Conservation (phyloP, 2,888 invertebrate genomes). For the Diarsia brunnea region DNA sequence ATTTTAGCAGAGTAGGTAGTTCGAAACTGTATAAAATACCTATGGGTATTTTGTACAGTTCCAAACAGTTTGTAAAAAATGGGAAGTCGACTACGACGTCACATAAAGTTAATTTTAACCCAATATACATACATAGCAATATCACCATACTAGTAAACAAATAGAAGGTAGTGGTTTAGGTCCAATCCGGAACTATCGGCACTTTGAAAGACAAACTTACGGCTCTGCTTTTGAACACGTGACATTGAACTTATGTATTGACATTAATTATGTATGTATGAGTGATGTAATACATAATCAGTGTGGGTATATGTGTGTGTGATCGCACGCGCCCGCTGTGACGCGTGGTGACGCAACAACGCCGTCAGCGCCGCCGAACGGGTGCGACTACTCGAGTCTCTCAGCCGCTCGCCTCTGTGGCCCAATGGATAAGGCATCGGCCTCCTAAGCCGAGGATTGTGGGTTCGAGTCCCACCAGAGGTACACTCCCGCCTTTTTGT, state of each 20-base stretch:
- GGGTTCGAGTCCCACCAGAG: constrained; percentile 97
- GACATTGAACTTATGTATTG: constrained; percentile 60
- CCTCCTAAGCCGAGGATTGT: constrained; percentile 96
- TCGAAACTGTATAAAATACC: background rate
- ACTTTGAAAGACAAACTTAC: constrained; percentile 22
- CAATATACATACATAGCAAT: background rate
- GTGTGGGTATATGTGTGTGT: constrained; percentile 63
- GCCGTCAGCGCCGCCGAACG: constrained; percentile 75
- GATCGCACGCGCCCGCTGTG: constrained; percentile 72
- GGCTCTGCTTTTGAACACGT: constrained; percentile 40
- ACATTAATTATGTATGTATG: constrained; percentile 56
- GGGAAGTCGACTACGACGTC: constrained; percentile 31
- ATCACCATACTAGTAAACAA: constrained; percentile 17
- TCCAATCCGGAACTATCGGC: constrained; percentile 22
- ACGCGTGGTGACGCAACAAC: constrained; percentile 79
- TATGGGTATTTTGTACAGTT: too few species aligned
- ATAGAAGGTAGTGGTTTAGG: background rate
- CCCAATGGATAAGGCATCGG: constrained; percentile 96
- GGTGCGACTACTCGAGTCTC: constrained; percentile 93
- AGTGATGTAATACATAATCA: constrained; percentile 64
- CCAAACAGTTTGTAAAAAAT: constrained; percentile 23
- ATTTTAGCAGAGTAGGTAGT: background rate
- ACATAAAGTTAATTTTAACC: constrained; percentile 26
- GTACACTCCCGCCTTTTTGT: constrained; percentile 88
- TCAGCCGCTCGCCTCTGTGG: constrained; percentile 96